phyloP scores from a whole-genome alignment of 1,140 invertebrate genomes.

The Orius insidiosus region DNA sequence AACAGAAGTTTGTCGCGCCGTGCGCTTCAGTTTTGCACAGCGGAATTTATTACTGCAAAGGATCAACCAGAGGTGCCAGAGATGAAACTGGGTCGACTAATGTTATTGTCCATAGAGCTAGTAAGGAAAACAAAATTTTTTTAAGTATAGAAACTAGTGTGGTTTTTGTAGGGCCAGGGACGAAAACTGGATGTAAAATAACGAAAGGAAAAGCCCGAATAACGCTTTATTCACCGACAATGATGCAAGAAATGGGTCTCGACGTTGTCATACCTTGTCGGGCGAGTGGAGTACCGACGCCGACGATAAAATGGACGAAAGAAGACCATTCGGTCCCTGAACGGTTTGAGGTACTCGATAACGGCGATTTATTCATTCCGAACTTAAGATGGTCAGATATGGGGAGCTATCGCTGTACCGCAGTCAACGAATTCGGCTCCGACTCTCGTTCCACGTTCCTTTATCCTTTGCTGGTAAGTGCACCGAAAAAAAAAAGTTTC shows the following conservation, averaged over 20 bases:
- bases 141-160: no score
- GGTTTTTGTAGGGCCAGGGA: no score
- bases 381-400: conserved; percentile 57
- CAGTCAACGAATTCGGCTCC: conserved; percentile 43
- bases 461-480: conserved; percentile 61
- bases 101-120: no score
- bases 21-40: no score
- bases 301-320: conserved; percentile 47
- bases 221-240: conserved; percentile 26
- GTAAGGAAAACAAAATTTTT: no score
- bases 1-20: no score
- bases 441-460: conserved; percentile 52
- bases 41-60: no score
- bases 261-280: conserved; percentile 52
- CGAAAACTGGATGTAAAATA: no score
- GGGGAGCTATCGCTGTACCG: conserved; percentile 58
- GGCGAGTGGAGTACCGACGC: conserved; percentile 39
- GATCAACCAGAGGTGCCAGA: no score
- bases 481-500: no score
- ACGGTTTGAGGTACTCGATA: conserved; percentile 35
- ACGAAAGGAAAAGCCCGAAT: no score
- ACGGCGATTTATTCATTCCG: conserved; percentile 54
- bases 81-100: no score
- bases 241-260: conserved; percentile 34
- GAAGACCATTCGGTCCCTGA: conserved; percentile 1